phyloP scores from a whole-genome alignment of 2,113 vertebrate species.

The Pipa parva region DNA sequence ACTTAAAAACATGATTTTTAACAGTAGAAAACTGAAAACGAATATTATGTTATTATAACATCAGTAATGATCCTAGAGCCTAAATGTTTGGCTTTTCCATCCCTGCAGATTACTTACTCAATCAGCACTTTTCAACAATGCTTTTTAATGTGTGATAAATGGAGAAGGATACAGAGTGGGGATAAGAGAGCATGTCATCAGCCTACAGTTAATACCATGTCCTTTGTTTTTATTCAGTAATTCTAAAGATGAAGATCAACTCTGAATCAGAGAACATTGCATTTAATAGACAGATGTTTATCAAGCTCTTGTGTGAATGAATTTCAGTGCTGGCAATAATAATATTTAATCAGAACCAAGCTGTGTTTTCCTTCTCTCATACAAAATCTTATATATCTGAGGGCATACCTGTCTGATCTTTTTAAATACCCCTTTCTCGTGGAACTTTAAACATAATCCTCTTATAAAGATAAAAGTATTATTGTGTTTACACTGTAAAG shows the following conservation, averaged over 20 bases:
- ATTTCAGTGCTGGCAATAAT: neutral
- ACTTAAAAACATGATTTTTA: conserved; percentile 34
- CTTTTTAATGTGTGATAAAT: conserved; percentile 30
- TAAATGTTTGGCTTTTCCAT: conserved; percentile 24
- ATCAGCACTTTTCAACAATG: conserved; percentile 35
- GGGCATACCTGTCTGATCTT: conserved; percentile 5
- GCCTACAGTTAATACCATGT: conserved; percentile 18
- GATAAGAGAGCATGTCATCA: conserved; percentile 31
- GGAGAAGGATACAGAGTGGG: conserved; percentile 7
- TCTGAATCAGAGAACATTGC: neutral
- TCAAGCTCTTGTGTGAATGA: conserved; percentile 9
- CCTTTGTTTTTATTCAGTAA: conserved; percentile 25
- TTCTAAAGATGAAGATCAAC: neutral
- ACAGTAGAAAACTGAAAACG: conserved; percentile 28
- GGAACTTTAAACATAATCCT: conserved; percentile 26
- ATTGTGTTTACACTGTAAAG: conserved; percentile 18
- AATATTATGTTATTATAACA: conserved; percentile 24
- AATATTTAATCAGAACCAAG: conserved; percentile 2
- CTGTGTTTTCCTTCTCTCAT: neutral
- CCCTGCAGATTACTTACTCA: conserved; percentile 36
- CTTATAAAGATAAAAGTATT: conserved; percentile 21
- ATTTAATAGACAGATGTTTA: conserved; percentile 18
- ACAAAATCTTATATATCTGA: neutral
- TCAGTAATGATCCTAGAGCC: conserved; percentile 10
- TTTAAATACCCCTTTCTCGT: conserved; percentile 24